phyloP scores from a whole-genome alignment of 1,140 invertebrate species.

The Rhyacophila brunnea region DNA sequence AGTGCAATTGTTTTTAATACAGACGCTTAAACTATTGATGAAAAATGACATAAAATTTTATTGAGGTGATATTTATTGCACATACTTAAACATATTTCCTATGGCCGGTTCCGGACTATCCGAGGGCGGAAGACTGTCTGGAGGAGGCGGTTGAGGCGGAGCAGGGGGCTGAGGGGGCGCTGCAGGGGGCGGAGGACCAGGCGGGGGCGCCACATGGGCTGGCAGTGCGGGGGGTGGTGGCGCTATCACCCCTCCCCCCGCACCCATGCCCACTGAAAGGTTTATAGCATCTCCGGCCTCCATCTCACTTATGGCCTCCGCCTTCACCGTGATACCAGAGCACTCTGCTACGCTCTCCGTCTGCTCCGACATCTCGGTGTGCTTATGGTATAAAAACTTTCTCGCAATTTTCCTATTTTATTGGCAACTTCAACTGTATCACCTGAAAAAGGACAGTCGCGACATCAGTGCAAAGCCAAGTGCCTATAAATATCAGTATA shows the following conservation, averaged over 20 bases:
- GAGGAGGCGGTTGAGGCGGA: conserved; percentile 17
- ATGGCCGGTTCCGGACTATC: not conserved
- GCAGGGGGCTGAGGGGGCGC: conserved; percentile 10
- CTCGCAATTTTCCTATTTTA: conserved; percentile 25
- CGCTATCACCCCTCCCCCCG: not conserved
- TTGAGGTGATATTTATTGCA: not conserved
- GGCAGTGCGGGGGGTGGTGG: not conserved
- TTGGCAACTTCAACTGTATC: not conserved
- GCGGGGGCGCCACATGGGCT: not conserved
- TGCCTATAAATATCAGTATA: too few species aligned
- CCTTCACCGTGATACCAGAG: conserved; percentile 11
- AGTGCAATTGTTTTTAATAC: too few species aligned
- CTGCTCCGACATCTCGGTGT: conserved; percentile 23
- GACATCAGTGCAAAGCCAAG: too few species aligned
- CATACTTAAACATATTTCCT: not conserved
- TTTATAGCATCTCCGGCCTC: not conserved
- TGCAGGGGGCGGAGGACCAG: conserved; percentile 1
- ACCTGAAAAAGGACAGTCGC: not conserved
- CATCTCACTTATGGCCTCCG: not conserved
- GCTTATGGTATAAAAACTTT: conserved; percentile 17
- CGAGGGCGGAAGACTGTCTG: not conserved
- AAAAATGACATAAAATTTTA: not conserved
- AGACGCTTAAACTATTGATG: not conserved
- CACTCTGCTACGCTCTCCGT: conserved; percentile 14
- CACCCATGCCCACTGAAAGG: not conserved